These are phyloP conservation scores for Lates japonicus DNA, from an alignment of 2,797 vertebrate species.

Conservation along the genomic window DNA sequence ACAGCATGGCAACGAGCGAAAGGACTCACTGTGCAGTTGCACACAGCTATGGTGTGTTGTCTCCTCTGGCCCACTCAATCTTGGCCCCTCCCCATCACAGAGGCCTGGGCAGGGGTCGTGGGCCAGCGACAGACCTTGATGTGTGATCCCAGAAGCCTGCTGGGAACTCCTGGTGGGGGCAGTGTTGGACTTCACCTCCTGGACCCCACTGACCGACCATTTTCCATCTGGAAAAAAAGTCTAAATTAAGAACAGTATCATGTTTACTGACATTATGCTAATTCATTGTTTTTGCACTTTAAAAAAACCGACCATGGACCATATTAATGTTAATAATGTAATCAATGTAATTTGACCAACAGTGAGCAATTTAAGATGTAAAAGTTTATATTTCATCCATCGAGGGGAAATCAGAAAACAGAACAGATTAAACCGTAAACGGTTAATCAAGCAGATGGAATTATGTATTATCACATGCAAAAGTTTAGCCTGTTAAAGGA, in stretches of 20 bases:
- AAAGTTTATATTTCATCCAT: neutral
- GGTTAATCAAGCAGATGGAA: slow-evolving; percentile 18
- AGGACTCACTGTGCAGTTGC: slow-evolving; percentile 88
- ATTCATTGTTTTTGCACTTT: slow-evolving; percentile 22
- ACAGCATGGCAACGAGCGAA: slow-evolving; percentile 86
- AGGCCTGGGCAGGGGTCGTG: slow-evolving; percentile 79
- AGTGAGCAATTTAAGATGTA: slow-evolving; percentile 10
- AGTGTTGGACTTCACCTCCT: slow-evolving; percentile 71
- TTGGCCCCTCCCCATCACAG: slow-evolving; percentile 75
- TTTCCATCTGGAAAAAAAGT: slow-evolving; percentile 58
- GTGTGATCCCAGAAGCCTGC: slow-evolving; percentile 81
- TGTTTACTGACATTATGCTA: slow-evolving; percentile 45
- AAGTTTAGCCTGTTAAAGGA: slow-evolving; percentile 39
- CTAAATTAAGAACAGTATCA: slow-evolving; percentile 65
- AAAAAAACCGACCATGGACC: neutral
- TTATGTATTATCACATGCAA: slow-evolving; percentile 37
- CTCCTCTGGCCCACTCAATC: slow-evolving; percentile 77
- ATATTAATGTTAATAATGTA: slow-evolving; percentile 8
- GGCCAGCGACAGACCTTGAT: slow-evolving; percentile 82
- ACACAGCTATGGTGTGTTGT: slow-evolving; percentile 88
- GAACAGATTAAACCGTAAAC: slow-evolving; percentile 5
- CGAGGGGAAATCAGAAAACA: neutral
- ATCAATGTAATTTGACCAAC: slow-evolving; percentile 4
- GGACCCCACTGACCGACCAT: slow-evolving; percentile 50
- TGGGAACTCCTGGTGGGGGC: slow-evolving; percentile 78